Evolutionary conservation across 2,797 vertebrate species (phyloP), one percentile per base, ranked within the genome.

Genomic region (Thaleichthys pacificus): DNA sequence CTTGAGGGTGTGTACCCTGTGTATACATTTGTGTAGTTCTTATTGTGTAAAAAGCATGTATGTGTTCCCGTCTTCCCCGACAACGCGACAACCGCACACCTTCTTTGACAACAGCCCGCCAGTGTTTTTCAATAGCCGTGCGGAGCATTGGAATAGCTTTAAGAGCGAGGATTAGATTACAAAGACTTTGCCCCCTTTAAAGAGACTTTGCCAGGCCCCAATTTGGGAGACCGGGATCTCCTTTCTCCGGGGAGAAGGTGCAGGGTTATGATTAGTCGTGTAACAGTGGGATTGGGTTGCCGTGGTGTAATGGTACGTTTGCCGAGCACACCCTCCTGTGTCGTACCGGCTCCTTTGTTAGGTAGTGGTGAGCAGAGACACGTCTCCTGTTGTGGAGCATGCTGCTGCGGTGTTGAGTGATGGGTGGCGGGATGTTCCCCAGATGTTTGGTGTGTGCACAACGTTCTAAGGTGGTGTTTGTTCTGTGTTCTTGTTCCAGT

Each of bases 121-220:
- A 80, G 86, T 84, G 85, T 86, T 86, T 84, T 89, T 87, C 85
- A 54, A 54, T 5, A 54, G 15, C 17, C 51, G 19, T 85, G 85
- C 84, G 82, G 77, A 22, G 58, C 30, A 87, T 81, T 84, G 86
- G 77, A 85, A 82, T 82, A 79, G 80, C 74, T 80, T 66, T 78
- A 81, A 56, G 28, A 77, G 72, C 79, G 19, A 75, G 87, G 86
- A 81, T 92, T 77, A 76, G 74, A 91, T 93, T 93, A 89, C 92
- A 93, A 91, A 92, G 91, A 78, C 82, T 85, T 80, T 83, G 66
- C 77, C 73, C 71, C 66, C 62, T 17, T 54, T 54, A 54, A 17
- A 54, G 85, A 89, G 82, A 80, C 78, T 73, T 81, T 80, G 83
- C 79, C 86, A 78, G 81, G 77, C 84, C 88, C 68, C 85, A 84